Conservation (phyloP, 2,797 vertebrate genomes). For the Psittacula echo region DNA sequence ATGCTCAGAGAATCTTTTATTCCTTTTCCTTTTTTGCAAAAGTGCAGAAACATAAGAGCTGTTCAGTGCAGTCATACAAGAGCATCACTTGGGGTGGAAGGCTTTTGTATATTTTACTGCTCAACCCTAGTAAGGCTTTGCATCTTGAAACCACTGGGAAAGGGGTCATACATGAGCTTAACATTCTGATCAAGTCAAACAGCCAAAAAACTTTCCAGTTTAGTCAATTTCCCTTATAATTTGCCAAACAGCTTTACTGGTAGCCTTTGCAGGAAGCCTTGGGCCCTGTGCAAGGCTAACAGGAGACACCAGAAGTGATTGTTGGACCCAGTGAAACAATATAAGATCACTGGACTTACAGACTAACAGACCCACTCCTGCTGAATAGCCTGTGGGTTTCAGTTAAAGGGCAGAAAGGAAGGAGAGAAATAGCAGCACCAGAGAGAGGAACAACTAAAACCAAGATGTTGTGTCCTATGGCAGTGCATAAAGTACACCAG, state of each 20-base stretch:
- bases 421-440: neutral
- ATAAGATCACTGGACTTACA: neutral
- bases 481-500: accelerated
- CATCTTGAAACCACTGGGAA: neutral
- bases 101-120: neutral
- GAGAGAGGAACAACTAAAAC: neutral
- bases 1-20: neutral
- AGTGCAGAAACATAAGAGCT: neutral
- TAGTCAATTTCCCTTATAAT: neutral
- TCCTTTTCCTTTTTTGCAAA: neutral
- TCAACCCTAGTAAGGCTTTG: neutral
- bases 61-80: accelerated
- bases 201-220: neutral
- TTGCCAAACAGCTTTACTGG: neutral
- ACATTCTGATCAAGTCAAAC: neutral
- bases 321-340: neutral
- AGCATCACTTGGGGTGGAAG: neutral
- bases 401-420: neutral
- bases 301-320: neutral
- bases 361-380: neutral
- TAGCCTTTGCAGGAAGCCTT: neutral
- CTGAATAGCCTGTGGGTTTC: neutral
- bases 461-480: neutral
- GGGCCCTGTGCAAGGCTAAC: neutral
- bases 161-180: accelerated